Percentiles rank a stretch among this genome's conserved stretches.
Conservation (phyloP, 2,797 vertebrate species). For the Capromys pilorides region DNA sequence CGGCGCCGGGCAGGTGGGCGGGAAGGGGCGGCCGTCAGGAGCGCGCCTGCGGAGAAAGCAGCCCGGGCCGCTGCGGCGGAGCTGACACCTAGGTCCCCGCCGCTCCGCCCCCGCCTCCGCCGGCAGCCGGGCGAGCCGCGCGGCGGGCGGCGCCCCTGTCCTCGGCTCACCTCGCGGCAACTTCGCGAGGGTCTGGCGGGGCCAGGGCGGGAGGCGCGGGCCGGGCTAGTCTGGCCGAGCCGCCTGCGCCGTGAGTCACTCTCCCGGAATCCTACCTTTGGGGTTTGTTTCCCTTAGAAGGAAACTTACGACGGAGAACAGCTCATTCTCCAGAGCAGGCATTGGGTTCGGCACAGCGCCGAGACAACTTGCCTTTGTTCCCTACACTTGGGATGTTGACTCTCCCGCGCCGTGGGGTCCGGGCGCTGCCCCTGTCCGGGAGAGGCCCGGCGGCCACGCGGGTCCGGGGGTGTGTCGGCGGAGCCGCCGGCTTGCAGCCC, state of each 20-base stretch:
- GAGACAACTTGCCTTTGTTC: conserved; percentile 87
- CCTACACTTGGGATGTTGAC: conserved; percentile 83
- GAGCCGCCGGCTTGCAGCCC: neutral
- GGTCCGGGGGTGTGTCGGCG: neutral
- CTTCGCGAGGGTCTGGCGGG: conserved; percentile 59
- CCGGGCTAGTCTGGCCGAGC: conserved; percentile 54
- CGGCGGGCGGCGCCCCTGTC: conserved; percentile 76
- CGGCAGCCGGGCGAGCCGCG: conserved; percentile 45
- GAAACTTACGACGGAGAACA: conserved; percentile 89
- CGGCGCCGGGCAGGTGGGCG: conserved; percentile 53
- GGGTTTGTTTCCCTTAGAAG: conserved; percentile 92
- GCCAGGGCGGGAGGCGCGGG: neutral
- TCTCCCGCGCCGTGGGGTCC: conserved; percentile 70
- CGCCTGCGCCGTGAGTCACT: conserved; percentile 87
- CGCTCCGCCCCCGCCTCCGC: conserved; percentile 74
- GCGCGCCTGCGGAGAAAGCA: conserved; percentile 59
- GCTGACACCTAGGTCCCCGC: conserved; percentile 73
- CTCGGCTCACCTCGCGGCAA: conserved; percentile 79
- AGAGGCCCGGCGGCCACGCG: conserved; percentile 62
- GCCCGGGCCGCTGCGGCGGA: neutral
- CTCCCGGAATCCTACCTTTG: conserved; percentile 94
- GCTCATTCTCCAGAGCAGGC: conserved; percentile 83
- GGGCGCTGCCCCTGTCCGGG: conserved; percentile 64
- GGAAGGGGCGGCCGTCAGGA: conserved; percentile 45
- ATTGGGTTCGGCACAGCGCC: conserved; percentile 69